Evolutionary conservation across 2,888 invertebrate genomes (phyloP).

Genomic region (Rugalucina vietnamica): DNA sequence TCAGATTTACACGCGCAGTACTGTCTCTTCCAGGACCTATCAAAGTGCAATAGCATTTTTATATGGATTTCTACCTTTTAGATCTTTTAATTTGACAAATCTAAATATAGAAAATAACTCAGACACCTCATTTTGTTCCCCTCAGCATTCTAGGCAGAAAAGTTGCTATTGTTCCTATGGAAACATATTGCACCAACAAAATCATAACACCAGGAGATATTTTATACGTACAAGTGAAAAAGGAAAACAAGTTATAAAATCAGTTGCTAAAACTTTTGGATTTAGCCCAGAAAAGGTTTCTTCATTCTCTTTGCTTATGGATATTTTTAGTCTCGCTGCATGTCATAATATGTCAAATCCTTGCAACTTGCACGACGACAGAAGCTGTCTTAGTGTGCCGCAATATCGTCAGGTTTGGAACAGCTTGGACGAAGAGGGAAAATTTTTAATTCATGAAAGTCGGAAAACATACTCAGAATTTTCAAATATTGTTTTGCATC

Average conservation of each 20-base stretch:
- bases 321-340: slow-evolving; percentile 92
- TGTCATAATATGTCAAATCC: slow-evolving; percentile 94
- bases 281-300: slow-evolving; percentile 87
- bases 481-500: slow-evolving; percentile 91
- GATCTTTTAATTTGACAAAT: slow-evolving; percentile 87
- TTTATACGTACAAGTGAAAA: slow-evolving; percentile 85
- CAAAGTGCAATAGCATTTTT: slow-evolving; percentile 94
- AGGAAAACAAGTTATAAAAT: slow-evolving; percentile 88
- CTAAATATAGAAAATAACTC: slow-evolving; percentile 86
- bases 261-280: slow-evolving; percentile 88
- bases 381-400: slow-evolving; percentile 66
- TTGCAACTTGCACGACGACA: slow-evolving; percentile 86
- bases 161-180: slow-evolving; percentile 91
- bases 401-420: slow-evolving; percentile 70
- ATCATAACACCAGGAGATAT: slow-evolving; percentile 26
- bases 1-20: slow-evolving; percentile 88
- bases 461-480: slow-evolving; percentile 84
- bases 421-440: slow-evolving; percentile 64
- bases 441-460: slow-evolving; percentile 24
- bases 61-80: slow-evolving; percentile 88
- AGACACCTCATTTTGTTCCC: slow-evolving; percentile 82
- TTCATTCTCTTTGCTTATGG: slow-evolving; percentile 89
- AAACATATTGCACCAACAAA: slow-evolving; percentile 85
- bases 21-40: slow-evolving; percentile 94
- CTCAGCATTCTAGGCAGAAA: slow-evolving; percentile 87